phyloP scores from a whole-genome alignment of 2,888 invertebrate genomes.

The Steromphala cineraria region DNA sequence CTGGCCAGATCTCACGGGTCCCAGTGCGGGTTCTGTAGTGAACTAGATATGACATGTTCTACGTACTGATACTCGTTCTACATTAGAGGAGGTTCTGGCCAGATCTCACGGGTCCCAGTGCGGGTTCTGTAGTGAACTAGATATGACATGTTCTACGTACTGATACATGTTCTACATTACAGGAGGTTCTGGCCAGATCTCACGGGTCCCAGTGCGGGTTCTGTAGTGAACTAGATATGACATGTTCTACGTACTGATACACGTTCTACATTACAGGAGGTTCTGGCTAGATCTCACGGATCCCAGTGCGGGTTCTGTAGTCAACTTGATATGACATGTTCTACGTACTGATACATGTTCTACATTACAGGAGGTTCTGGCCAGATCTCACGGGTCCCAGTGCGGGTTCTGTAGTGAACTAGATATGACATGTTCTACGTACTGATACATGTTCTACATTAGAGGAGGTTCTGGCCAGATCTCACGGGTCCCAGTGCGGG shows the following conservation, averaged over 20 bases:
- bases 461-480: conserved; percentile 83
- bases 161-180: conserved; percentile 5
- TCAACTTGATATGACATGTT: too few species aligned
- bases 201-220: conserved; percentile 97
- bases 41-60: too few species aligned
- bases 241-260: neutral
- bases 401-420: conserved; percentile 88
- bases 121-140: conserved; percentile 85
- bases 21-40: conserved; percentile 93
- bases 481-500: conserved; percentile 96
- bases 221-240: conserved; percentile 78
- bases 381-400: conserved; percentile 93
- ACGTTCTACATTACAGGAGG: conserved; percentile 46
- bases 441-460: neutral
- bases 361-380: conserved; percentile 79
- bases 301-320: conserved; percentile 96
- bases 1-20: conserved; percentile 94
- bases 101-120: conserved; percentile 95
- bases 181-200: conserved; percentile 85
- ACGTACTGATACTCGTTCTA: neutral
- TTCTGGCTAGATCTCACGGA: conserved; percentile 92
- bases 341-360: neutral
- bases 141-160: too few species aligned
- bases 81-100: conserved; percentile 80
- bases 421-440: too few species aligned